A percentile compares a stretch with the other conserved stretches of the same genome.
Conservation (phyloP, 2,888 invertebrate species). For the Sphaerophoria taeniata region DNA sequence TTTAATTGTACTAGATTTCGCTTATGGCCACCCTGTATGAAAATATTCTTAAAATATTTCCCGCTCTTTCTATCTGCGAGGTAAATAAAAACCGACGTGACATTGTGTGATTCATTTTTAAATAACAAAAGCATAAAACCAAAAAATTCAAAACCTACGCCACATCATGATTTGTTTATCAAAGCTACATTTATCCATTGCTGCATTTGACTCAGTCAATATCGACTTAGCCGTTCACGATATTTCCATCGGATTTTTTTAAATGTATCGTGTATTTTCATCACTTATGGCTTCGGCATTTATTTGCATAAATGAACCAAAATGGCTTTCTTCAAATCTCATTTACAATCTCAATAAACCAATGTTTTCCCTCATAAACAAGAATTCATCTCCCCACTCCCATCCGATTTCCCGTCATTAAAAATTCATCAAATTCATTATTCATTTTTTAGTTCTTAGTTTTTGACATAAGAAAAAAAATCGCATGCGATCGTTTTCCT, state of each 20-base stretch:
- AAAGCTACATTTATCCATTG: background rate
- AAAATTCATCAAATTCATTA: slow-evolving; percentile 18
- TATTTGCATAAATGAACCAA: slow-evolving; percentile 63
- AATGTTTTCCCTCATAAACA: slow-evolving; percentile 8
- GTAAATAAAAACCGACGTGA: slow-evolving; percentile 56
- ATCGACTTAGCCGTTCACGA: slow-evolving; percentile 33
- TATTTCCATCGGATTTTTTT: slow-evolving; percentile 34
- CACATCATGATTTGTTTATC: slow-evolving; percentile 23
- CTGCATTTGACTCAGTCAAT: slow-evolving; percentile 29
- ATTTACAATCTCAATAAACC: slow-evolving; percentile 43
- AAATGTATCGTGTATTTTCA: slow-evolving; percentile 78
- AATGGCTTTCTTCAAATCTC: slow-evolving; percentile 67
- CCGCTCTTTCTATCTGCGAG: background rate
- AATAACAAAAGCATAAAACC: background rate
- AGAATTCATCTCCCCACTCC: slow-evolving; percentile 34
- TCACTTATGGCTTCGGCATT: slow-evolving; percentile 82
- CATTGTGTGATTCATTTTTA: slow-evolving; percentile 54
- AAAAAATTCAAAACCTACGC: background rate
- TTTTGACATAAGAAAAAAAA: slow-evolving; percentile 43
- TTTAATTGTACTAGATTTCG: background rate
- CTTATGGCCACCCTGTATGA: slow-evolving; percentile 6
- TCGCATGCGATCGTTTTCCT: slow-evolving; percentile 61
- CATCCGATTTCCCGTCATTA: background rate
- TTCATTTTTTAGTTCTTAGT: slow-evolving; percentile 13
- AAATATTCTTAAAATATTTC: slow-evolving; percentile 6